phyloP scores from a whole-genome alignment of 1,140 invertebrate species.

The Dufourea novaeangliae region DNA sequence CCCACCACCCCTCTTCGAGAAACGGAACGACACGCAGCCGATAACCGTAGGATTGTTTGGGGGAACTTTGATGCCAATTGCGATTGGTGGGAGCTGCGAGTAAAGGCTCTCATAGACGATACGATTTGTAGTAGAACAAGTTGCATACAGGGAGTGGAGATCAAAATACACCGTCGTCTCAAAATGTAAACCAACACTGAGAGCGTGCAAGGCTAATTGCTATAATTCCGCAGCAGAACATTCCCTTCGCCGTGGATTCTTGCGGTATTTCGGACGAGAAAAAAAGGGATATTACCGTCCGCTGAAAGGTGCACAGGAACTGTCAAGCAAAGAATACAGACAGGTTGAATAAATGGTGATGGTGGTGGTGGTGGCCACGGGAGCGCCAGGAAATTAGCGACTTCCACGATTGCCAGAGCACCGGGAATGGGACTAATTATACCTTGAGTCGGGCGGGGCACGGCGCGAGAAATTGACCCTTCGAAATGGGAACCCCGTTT shows the following conservation, averaged over 20 bases:
- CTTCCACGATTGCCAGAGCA: conserved; percentile 14
- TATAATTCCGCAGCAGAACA: conserved; percentile 19
- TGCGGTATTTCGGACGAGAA: conserved; percentile 30
- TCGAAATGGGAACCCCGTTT: neutral
- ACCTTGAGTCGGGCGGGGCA: neutral
- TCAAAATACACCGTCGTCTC: no score
- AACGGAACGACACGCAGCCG: neutral
- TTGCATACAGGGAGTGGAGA: no score
- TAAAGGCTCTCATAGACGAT: no score
- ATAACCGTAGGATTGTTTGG: neutral
- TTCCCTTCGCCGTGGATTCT: neutral
- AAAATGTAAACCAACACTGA: neutral
- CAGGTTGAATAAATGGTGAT: conserved; percentile 18
- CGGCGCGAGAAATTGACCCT: neutral
- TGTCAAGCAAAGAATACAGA: conserved; percentile 33
- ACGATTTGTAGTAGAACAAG: no score
- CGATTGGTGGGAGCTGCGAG: neutral
- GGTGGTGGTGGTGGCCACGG: neutral
- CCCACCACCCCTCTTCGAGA: no score
- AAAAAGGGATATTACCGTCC: conserved; percentile 43
- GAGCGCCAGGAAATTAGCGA: conserved; percentile 16
- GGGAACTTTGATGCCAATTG: conserved; percentile 10
- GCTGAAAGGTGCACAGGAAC: neutral
- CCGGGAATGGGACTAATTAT: conserved; percentile 27
- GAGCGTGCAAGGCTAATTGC: neutral